Evolutionary conservation across 2,113 vertebrate species (phyloP).

Genomic region (Pterocles gutturalis): DNA sequence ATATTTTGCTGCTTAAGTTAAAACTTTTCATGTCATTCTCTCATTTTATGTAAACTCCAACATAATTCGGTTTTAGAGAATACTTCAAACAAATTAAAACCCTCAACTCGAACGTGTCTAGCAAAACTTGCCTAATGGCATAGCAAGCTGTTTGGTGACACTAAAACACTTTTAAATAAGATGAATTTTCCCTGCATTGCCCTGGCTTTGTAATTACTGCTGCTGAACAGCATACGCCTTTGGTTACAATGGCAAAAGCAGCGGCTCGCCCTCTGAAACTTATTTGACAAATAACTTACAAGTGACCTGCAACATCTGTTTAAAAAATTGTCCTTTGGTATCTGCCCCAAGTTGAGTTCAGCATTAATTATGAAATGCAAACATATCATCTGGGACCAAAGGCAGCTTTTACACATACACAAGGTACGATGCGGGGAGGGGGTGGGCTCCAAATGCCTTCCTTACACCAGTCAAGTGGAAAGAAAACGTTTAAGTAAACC

Average conservation of each 20-base stretch:
- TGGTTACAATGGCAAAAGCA: constrained; percentile 68
- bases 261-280: constrained; percentile 46
- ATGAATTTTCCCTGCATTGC: constrained; percentile 74
- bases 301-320: constrained; percentile 57
- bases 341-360: constrained; percentile 11
- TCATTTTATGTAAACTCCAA: constrained; percentile 84
- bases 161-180: constrained; percentile 77
- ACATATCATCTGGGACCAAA: constrained; percentile 3
- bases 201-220: constrained; percentile 77
- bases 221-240: constrained; percentile 26
- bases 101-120: constrained; percentile 77
- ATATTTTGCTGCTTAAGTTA: constrained; percentile 89
- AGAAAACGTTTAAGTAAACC: background rate
- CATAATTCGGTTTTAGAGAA: constrained; percentile 82
- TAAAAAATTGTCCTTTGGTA: constrained; percentile 22
- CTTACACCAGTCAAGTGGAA: background rate
- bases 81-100: constrained; percentile 85
- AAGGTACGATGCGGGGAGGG: fast-evolving
- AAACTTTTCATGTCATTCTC: constrained; percentile 89
- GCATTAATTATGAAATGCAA: constrained; percentile 46
- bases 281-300: constrained; percentile 62
- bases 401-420: constrained; percentile 25
- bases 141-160: constrained; percentile 74
- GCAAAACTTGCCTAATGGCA: constrained; percentile 75
- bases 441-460: background rate